Conservation (phyloP, 2,888 invertebrate genomes). For the Leucania comma region DNA sequence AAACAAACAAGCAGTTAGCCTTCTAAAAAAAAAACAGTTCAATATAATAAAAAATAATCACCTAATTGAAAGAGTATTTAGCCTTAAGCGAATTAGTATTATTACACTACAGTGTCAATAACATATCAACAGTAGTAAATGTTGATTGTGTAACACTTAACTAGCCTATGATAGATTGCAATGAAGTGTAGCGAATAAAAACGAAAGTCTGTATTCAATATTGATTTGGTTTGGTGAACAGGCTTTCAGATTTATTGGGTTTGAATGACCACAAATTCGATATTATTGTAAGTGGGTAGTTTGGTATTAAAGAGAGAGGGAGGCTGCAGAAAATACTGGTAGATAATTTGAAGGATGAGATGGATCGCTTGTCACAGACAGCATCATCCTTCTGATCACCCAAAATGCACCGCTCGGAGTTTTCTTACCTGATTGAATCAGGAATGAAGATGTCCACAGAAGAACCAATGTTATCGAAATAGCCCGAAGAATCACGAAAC, state of each 20-base stretch:
- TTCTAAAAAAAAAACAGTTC: conserved; percentile 12
- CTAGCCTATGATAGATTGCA: conserved; percentile 37
- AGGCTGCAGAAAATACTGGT: neutral
- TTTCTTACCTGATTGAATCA: too few species aligned
- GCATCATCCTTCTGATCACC: too few species aligned
- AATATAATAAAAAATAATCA: conserved; percentile 39
- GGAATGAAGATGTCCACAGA: too few species aligned
- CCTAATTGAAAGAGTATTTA: conserved; percentile 52
- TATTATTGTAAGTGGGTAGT: neutral
- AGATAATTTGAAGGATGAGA: neutral
- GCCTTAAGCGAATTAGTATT: conserved; percentile 76
- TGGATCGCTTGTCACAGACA: too few species aligned
- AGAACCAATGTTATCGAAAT: too few species aligned
- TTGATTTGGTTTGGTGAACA: conserved; percentile 27
- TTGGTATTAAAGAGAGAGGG: too few species aligned
- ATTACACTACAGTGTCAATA: conserved; percentile 68
- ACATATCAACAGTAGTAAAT: conserved; percentile 78
- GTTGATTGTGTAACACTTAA: conserved; percentile 48
- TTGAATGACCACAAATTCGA: conserved; percentile 25
- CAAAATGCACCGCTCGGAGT: too few species aligned
- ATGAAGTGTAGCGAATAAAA: conserved; percentile 35
- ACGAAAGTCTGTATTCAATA: conserved; percentile 28
- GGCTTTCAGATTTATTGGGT: conserved; percentile 17
- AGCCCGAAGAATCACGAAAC: too few species aligned
- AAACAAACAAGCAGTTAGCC: conserved; percentile 2